Base-by-base conservation (phyloP, 2,797 vertebrate genomes). In the Premnoplex brunnescens region DNA sequence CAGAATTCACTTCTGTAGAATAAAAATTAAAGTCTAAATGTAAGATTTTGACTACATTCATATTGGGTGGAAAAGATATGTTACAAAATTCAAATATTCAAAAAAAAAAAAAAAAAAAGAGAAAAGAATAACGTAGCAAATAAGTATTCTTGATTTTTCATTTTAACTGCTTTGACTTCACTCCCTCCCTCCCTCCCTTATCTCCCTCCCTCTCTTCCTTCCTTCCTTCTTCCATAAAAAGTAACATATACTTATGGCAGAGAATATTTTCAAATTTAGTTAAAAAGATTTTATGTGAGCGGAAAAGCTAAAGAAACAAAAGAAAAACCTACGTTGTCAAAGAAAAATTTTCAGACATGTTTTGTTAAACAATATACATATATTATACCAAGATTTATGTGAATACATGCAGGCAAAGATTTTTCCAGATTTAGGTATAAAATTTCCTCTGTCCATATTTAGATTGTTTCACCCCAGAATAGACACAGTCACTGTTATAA, bases 11-110 rank as follows among this genome's bases (percentile, higher is more conserved):
- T 68, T 63, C 10, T 36, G 3, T 3, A 43, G 9, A 34, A 37
- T 27, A 59, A 11, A 46, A 59, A 8, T 9, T 6, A 28, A 41
- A 32, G 2, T 22, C 4, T 37, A 16, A 46, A 82, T 7, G 4
- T 14, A 48, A 55, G 5, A 1, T 41, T 64, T 80, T 37, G 3
- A 55, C 3, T 6, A 4, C 4, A 18, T 34, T 36, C 6, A 55
- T 59, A 27, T 6, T 48, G 3, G 4, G 3, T 51, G n/a, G 59
- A 67, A 30, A 78, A 78, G 1, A 62, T 32, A 20, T 0, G 0
- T 11, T 27, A n/a, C 7, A 14, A 9, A 63, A 48, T 39, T 82
- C 13, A 55, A 21, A 26, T 41, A 46, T 39, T 67, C 36, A 34
- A 0, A 2, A 49, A 48, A 23, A 48, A 0, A 2, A 41, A 48